A percentile compares a stretch with the other conserved stretches of the same genome.
phyloP scores from a whole-genome alignment of 2,797 vertebrate species.

The Octomys mimax region DNA sequence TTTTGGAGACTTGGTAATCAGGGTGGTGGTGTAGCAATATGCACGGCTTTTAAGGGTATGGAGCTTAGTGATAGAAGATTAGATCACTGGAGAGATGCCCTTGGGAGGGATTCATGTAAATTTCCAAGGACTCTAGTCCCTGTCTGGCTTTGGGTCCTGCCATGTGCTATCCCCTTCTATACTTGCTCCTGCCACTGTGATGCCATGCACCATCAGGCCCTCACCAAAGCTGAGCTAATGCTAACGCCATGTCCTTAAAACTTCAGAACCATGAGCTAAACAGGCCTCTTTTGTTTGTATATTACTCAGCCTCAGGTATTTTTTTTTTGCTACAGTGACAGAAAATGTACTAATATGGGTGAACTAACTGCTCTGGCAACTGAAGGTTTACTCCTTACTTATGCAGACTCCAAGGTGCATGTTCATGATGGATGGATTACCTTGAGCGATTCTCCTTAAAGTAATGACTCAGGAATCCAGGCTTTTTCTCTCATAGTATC shows the following conservation, averaged over 20 bases:
- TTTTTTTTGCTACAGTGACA: background rate
- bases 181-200: background rate
- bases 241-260: background rate
- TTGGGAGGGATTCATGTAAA: background rate
- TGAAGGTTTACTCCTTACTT: background rate
- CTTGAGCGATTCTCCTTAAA: background rate
- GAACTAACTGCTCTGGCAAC: background rate
- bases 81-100: background rate
- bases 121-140: background rate
- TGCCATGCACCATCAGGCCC: background rate
- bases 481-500: background rate
- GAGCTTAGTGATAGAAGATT: background rate
- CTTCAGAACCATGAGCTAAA: background rate
- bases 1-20: no score
- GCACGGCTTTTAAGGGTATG: background rate
- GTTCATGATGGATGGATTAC: background rate
- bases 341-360: background rate
- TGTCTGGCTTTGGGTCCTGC: background rate
- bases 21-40: background rate
- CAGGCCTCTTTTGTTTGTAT: background rate
- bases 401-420: background rate
- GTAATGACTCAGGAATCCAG: background rate
- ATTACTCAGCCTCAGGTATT: background rate
- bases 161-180: background rate
- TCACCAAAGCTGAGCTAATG: background rate